Conservation (phyloP, 2,797 vertebrate genomes). For the Cossypha niveicapilla region DNA sequence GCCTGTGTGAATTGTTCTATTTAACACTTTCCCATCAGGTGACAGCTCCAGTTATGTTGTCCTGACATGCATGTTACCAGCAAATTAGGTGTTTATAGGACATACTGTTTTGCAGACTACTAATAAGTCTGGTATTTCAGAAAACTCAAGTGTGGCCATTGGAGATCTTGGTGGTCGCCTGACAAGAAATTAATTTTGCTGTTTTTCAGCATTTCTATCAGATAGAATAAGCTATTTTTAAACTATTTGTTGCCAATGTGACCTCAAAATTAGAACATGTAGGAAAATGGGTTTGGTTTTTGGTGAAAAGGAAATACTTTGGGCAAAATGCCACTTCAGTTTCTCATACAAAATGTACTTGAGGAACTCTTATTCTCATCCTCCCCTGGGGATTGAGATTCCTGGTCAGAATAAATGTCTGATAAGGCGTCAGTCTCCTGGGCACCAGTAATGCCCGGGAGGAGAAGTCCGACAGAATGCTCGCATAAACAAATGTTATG, state of each 20-base stretch:
- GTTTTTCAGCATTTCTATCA: neutral
- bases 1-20: neutral
- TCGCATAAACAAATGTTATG: neutral
- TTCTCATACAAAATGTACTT: neutral
- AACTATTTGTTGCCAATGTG: neutral
- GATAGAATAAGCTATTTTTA: conserved; percentile 5
- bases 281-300: conserved; percentile 25
- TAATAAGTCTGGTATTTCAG: neutral
- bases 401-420: neutral
- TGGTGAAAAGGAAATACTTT: neutral
- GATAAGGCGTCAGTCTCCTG: neutral
- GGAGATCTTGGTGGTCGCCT: neutral
- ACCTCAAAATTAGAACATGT: conserved; percentile 14
- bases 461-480: neutral
- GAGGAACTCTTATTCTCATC: neutral
- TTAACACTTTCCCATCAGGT: neutral
- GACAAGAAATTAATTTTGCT: neutral
- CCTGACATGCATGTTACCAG: neutral
- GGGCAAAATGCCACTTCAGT: neutral
- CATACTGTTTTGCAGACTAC: neutral
- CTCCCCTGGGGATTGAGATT: neutral
- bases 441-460: neutral
- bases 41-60: neutral
- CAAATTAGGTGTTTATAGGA: neutral
- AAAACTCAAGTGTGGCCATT: neutral